Evolutionary conservation across 2,113 vertebrate species (phyloP).

Genomic region (Scatophagus argus): DNA sequence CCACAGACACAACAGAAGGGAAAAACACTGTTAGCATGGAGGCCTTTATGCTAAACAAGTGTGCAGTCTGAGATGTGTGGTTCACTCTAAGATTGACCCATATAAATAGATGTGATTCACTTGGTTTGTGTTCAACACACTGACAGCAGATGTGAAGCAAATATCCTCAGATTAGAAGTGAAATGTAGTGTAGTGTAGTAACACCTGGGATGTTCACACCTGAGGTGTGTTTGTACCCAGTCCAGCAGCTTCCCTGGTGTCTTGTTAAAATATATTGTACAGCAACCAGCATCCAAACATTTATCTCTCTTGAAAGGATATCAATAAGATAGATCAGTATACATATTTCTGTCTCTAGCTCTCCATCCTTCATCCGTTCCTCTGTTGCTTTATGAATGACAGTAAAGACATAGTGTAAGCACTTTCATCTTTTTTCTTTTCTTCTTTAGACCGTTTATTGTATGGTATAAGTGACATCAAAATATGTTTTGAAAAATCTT

Average conservation of each 20-base stretch:
- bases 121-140: slow-evolving; percentile 8
- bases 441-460: background rate
- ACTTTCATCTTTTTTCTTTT: background rate
- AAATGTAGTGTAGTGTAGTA: slow-evolving; percentile 2
- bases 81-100: slow-evolving; percentile 40
- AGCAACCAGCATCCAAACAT: background rate
- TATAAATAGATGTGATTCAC: slow-evolving; percentile 45
- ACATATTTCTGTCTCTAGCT: background rate
- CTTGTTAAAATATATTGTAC: background rate
- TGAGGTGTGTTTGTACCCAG: background rate
- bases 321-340: rapidly evolving
- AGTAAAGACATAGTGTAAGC: background rate
- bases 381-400: background rate
- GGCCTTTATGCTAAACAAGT: slow-evolving; percentile 22
- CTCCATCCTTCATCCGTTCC: background rate
- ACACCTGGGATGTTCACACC: slow-evolving; percentile 18
- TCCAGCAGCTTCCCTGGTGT: background rate
- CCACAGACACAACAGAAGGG: background rate
- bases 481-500: too few species aligned
- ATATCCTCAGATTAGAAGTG: slow-evolving; percentile 17
- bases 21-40: background rate
- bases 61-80: slow-evolving; percentile 25
- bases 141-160: slow-evolving; percentile 11
- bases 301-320: background rate
- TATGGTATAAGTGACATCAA: too few species aligned